Evolutionary conservation across 2,797 vertebrate species (phyloP), one percentile per base, ranked within the genome.

Genomic region (Philypnodon macrostomus): DNA sequence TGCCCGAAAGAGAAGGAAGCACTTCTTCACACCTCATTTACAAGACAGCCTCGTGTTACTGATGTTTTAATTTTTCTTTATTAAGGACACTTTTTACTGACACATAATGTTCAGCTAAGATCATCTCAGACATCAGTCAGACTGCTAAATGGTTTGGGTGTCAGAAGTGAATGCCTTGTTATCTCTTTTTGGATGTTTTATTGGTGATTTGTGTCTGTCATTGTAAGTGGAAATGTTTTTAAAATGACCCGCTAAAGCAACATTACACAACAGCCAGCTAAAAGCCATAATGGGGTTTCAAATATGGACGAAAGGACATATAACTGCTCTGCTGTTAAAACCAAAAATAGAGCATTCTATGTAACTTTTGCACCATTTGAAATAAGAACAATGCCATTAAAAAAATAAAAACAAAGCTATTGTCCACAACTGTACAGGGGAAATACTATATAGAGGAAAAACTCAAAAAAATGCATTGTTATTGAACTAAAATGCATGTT

Each of bases 1-100:
- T 49, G 60, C 17, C 31, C 36, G 67, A 47, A 61, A 21, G 63
- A 50, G 63, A 76, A 75, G 63, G 63, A 44, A 63, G 42, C 40
- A 11, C 44, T 70, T 73, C 73, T 81, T 75, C 66, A 73, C 69
- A 59, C 35, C 53, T 79, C 33, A 58, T 82, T 83, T 73, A 57
- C 49, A 63, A 61, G 47, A 77, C 51, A 41, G 49, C 38, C 63
- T 48, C 17, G 2, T 11, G 34, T 24, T 10, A 46, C 51, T 63
- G 63, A 70, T 56, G 55, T 70, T 77, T 73, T 63, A 67, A 65
- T 74, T 42, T 63, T 35, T 31, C 40, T 70, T 58, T 45, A 8
- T 27, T 55, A 63, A 60, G 61, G 55, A 60, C 26, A 26, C 23
- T 64, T 9, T 32, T 13, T 51, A 63, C 63, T 50, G 55, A 47